phyloP scores from a whole-genome alignment of 2,113 vertebrate species.

The Alaudala cheleensis region DNA sequence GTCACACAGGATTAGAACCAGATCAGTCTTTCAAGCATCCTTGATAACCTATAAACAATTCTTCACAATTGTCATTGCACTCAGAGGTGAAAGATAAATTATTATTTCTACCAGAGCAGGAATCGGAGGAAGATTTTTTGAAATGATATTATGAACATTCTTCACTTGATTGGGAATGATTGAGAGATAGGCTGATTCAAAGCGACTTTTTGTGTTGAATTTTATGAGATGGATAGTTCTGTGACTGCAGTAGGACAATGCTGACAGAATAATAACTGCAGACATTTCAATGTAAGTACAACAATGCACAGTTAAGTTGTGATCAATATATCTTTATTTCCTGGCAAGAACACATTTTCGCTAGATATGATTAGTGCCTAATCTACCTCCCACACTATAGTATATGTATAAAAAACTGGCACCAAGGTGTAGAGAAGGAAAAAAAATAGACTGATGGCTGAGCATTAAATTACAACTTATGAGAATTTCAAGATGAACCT shows the following conservation, averaged over 20 bases:
- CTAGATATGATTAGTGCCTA: background rate
- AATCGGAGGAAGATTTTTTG: background rate
- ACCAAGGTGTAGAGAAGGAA: background rate
- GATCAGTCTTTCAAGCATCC: conserved; percentile 34
- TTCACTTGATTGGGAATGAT: conserved; percentile 46
- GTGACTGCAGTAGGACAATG: conserved; percentile 15
- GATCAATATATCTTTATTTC: conserved; percentile 30
- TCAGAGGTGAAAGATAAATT: conserved; percentile 48
- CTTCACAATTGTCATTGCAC: conserved; percentile 35
- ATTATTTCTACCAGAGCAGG: conserved; percentile 13
- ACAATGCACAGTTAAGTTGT: background rate
- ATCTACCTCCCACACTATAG: background rate
- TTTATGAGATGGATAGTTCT: conserved; percentile 22
- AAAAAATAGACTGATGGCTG: background rate
- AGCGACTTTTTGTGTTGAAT: conserved; percentile 14
- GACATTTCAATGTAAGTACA: background rate
- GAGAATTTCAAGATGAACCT: background rate
- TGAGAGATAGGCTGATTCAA: conserved; percentile 51
- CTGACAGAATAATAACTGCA: conserved; percentile 14
- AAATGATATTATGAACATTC: conserved; percentile 27
- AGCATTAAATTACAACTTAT: background rate
- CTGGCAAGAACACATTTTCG: background rate
- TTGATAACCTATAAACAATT: conserved; percentile 33
- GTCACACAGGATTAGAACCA: background rate
- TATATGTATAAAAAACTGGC: background rate